Conservation (phyloP, 2,888 invertebrate species). For the Melanchra persicariae region DNA sequence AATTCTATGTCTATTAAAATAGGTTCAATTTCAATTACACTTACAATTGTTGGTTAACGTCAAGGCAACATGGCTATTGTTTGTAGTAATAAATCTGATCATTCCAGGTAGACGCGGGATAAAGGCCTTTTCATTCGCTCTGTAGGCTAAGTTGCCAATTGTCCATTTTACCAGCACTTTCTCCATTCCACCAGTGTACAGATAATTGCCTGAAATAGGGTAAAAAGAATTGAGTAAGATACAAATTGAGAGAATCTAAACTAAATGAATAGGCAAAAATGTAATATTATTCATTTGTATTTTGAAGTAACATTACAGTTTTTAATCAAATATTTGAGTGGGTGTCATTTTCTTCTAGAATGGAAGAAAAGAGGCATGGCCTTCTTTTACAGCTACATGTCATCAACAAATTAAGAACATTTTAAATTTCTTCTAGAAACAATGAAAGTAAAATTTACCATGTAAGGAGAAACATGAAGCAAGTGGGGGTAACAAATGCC, state of each 20-base stretch:
- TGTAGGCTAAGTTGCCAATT: constrained; percentile 78
- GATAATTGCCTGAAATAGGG: constrained; percentile 80
- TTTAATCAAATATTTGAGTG: neutral
- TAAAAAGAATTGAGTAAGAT: constrained; percentile 21
- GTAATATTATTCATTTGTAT: no score
- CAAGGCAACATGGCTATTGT: constrained; percentile 80
- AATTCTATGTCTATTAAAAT: neutral
- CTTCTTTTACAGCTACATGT: neutral
- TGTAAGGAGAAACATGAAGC: constrained; percentile 82
- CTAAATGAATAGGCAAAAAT: no score
- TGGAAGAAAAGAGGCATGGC: neutral
- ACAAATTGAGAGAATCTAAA: neutral
- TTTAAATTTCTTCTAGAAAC: neutral
- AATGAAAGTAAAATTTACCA: constrained; percentile 66
- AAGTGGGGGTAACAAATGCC: constrained; percentile 86
- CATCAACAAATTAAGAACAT: neutral
- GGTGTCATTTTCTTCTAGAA: neutral
- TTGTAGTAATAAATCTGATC: constrained; percentile 80
- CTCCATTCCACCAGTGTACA: constrained; percentile 87
- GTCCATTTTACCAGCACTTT: constrained; percentile 88
- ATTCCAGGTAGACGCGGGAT: constrained; percentile 87
- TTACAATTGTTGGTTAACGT: constrained; percentile 87
- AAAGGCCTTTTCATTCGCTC: constrained; percentile 80
- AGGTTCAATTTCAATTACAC: constrained; percentile 67
- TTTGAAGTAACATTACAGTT: neutral